Base-by-base conservation (phyloP, 2,113 vertebrate species). In the Plotosus lineatus region DNA sequence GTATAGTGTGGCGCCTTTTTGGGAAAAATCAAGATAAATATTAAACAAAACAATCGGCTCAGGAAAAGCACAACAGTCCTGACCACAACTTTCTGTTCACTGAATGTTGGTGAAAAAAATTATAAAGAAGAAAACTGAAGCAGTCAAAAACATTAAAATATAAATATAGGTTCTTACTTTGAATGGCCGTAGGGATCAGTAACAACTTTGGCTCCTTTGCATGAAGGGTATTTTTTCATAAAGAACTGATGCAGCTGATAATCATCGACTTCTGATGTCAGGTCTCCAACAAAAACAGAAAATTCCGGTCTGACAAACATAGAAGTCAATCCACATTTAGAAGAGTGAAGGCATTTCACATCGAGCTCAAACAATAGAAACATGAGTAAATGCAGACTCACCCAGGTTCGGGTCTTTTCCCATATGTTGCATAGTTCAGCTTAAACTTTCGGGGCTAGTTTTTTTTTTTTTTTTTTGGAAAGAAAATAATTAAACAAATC, bases 191-290 rank as follows among this genome's bases (percentile, higher is more conserved):
- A 93, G 77, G 95, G 91, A 86, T 97, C 96, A 14, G 95, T 95
- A 82, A 96, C 96, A 87, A 97, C 96, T 93, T 97, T 97, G 90
- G 93, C 95, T 87, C 95, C 95, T 89, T 96, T 95, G 92, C 95
- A 96, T 50, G 96, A 96, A 14, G 94, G 89, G 33, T 94, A 96
- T 77, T 95, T 95, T 92, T 96, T 96, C 63, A 91, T 84, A 91
- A 97, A 97, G 90, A 95, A 95, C 81, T 97, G 94, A 90, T 94
- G 96, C 15, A 97, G 96, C 89, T 96, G 95, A 86, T 93, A 95
- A 87, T 97, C 96, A 71, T 96, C 95, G 81, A 96, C 94, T 85
- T 97, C 96, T 75, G 95, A 92, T 79, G 95, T 94, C 87, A 97
- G 91, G 81, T 97, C 96, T 14, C 95, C 96, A 88, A 97, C 95